Conservation (phyloP, 2,113 vertebrate species). For the Suricata suricatta region DNA sequence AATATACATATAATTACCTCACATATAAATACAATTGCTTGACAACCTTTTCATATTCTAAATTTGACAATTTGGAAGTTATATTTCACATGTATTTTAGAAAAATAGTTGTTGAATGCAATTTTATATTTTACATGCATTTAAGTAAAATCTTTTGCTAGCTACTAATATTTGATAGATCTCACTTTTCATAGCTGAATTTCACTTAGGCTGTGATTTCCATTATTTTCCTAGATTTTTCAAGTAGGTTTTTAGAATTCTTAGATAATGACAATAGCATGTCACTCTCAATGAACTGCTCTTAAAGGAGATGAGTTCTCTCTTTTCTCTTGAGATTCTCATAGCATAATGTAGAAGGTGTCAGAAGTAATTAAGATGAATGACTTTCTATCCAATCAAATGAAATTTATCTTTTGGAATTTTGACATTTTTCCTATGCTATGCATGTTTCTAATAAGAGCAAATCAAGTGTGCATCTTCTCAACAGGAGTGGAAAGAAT, state of each 20-base stretch:
- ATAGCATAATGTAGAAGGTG: constrained; percentile 61
- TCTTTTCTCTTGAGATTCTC: constrained; percentile 71
- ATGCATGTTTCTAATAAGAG: constrained; percentile 69
- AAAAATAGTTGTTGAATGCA: not conserved
- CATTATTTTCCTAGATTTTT: constrained; percentile 60
- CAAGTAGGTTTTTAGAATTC: constrained; percentile 31
- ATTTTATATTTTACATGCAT: not conserved
- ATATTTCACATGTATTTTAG: not conserved
- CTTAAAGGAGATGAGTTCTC: constrained; percentile 66
- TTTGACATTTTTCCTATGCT: constrained; percentile 80
- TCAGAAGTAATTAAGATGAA: constrained; percentile 83
- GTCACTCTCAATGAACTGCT: constrained; percentile 72
- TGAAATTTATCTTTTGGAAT: constrained; percentile 77
- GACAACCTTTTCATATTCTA: not conserved
- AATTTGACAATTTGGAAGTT: not conserved
- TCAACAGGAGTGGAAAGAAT: constrained; percentile 55
- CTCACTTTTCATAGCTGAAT: constrained; percentile 28
- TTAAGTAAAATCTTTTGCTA: constrained; percentile 47
- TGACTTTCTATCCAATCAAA: constrained; percentile 72
- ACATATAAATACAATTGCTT: not conserved
- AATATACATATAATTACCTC: not conserved
- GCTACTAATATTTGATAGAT: not conserved
- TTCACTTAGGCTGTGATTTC: not conserved
- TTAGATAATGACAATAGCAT: constrained; percentile 53
- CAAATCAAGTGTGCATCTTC: constrained; percentile 71